A percentile compares a stretch with the other conserved stretches of the same genome.
phyloP scores from a whole-genome alignment of 2,797 vertebrate species.

The Syncerus caffer region DNA sequence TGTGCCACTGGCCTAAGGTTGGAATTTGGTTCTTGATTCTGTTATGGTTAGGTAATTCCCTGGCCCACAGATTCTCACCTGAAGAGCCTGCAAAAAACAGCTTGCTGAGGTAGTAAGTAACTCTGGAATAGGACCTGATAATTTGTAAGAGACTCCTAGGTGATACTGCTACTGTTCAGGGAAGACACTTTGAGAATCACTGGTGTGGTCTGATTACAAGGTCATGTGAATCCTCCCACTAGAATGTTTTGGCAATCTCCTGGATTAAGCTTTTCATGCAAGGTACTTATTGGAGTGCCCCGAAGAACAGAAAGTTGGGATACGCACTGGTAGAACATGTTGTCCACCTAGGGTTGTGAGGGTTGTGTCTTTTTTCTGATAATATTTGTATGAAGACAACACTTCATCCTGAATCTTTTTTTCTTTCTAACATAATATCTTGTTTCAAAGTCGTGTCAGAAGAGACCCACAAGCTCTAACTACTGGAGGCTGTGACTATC shows the following conservation, averaged over 20 bases:
- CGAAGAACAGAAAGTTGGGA: background rate
- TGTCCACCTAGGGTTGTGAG: background rate
- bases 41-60: background rate
- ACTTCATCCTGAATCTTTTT: background rate
- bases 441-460: background rate
- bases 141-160: background rate
- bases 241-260: background rate
- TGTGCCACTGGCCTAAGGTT: background rate
- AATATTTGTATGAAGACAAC: background rate
- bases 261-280: background rate
- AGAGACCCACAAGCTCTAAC: background rate
- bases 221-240: background rate
- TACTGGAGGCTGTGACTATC: background rate
- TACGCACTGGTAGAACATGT: background rate
- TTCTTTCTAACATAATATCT: background rate
- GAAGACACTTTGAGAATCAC: background rate
- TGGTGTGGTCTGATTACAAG: background rate
- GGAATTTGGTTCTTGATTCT: background rate
- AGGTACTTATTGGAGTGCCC: background rate
- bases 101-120: background rate
- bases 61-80: background rate
- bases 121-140: background rate
- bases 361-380: background rate
- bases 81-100: background rate
- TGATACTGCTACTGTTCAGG: background rate